These are phyloP conservation scores for Caenorhabditis sp. DNA, from an alignment of 2,888 invertebrate species.

Conservation along the genomic window DNA sequence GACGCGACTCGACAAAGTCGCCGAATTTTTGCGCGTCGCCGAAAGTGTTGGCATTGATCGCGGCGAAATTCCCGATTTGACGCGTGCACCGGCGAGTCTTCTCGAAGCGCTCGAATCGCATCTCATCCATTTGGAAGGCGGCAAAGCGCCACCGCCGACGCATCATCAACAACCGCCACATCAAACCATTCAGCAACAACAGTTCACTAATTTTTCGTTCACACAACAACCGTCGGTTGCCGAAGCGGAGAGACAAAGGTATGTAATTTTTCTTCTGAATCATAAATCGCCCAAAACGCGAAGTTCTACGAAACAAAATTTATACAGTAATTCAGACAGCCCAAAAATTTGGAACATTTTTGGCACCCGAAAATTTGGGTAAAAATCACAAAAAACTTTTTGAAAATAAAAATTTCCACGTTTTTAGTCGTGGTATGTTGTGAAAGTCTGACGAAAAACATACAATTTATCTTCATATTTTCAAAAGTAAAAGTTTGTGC, in stretches of 20 bases:
- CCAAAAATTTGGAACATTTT: no score
- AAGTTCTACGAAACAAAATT: no score
- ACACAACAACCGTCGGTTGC: constrained; percentile 29
- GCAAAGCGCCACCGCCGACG: constrained; percentile 57
- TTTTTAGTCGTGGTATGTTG: no score
- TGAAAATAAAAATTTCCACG: no score
- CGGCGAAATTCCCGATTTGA: constrained; percentile 96
- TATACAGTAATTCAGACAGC: no score
- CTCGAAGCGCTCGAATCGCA: constrained; percentile 96
- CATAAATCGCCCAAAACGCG: background rate
- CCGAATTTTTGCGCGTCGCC: constrained; percentile 88
- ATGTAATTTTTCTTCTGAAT: constrained; percentile 73
- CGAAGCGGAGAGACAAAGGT: constrained; percentile 79
- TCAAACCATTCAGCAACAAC: constrained; percentile 20
- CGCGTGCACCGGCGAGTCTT: constrained; percentile 95
- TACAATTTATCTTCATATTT: no score
- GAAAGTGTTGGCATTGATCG: constrained; percentile 95
- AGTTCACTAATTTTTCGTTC: constrained; percentile 23
- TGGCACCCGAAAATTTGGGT: no score
- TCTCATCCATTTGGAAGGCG: constrained; percentile 87
- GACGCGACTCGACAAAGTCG: constrained; percentile 94
- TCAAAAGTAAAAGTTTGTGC: no score
- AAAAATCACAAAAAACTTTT: no score
- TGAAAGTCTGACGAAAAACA: no score
- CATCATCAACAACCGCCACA: constrained; percentile 34